A percentile compares a stretch with the other conserved stretches of the same genome.
Evolutionary conservation across 2,797 vertebrate species (phyloP).

Genomic region (Anguilla obscura): DNA sequence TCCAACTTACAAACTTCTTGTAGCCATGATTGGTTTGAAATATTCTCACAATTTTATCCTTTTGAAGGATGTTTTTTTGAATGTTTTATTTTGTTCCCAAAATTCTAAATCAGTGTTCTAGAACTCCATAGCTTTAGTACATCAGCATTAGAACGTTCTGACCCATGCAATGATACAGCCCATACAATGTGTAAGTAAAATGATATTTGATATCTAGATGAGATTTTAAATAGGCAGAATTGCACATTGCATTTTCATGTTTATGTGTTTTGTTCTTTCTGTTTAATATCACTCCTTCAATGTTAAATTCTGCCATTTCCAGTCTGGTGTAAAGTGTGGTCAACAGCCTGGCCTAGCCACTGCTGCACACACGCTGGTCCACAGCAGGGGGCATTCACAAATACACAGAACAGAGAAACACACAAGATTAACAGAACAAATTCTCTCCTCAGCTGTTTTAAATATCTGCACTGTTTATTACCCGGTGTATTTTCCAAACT

Average conservation of each 20-base stretch:
- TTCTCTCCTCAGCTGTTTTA: neutral
- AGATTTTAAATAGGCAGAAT: neutral
- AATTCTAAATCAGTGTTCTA: no score
- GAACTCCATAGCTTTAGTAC: no score
- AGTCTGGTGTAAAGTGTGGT: neutral
- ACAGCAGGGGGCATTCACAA: constrained; percentile 12
- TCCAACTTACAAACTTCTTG: neutral
- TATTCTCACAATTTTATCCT: no score
- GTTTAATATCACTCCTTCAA: neutral
- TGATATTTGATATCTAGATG: neutral
- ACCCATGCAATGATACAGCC: neutral
- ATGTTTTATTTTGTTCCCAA: no score
- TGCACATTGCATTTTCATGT: neutral
- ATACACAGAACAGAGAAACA: constrained; percentile 27
- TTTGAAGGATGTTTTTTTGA: no score
- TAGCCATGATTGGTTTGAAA: neutral
- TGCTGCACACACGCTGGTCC: neutral
- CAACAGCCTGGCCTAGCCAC: neutral
- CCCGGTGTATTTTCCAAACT: neutral
- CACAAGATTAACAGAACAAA: no score
- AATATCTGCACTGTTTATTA: constrained; percentile 20
- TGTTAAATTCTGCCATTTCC: neutral
- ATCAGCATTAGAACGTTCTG: no score
- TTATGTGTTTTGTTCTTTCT: neutral
- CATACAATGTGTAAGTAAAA: neutral